These are phyloP conservation scores for Pteria penguin DNA, from an alignment of 2,888 invertebrate species.

Conservation along the genomic window DNA sequence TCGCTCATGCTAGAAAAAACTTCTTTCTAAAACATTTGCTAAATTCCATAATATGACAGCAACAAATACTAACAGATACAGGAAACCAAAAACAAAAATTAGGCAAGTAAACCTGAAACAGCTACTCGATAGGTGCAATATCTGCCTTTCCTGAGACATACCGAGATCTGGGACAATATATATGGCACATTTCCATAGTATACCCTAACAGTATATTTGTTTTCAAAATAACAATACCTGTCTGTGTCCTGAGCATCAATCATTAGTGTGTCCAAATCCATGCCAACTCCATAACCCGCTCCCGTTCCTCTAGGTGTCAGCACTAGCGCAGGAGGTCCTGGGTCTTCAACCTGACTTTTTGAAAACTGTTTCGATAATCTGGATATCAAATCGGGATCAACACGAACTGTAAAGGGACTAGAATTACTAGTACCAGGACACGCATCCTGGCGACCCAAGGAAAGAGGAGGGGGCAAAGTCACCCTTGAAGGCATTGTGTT, in stretches of 20 bases:
- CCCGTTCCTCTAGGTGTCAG: slow-evolving; percentile 77
- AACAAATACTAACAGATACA: too few relatives aligned
- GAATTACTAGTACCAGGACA: not conserved
- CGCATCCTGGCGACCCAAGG: not conserved
- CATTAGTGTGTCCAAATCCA: slow-evolving; percentile 73
- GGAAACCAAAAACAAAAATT: too few relatives aligned
- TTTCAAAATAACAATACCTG: too few relatives aligned
- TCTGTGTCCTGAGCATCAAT: slow-evolving; percentile 53
- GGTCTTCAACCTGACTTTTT: slow-evolving; percentile 67
- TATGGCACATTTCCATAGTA: too few relatives aligned
- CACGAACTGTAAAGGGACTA: not conserved
- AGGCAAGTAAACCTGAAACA: too few relatives aligned
- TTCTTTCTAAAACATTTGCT: too few relatives aligned
- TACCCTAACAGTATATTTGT: too few relatives aligned
- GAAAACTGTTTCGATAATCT: slow-evolving; percentile 70
- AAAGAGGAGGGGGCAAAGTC: not conserved
- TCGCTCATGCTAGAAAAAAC: too few relatives aligned
- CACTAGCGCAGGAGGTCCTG: slow-evolving; percentile 73
- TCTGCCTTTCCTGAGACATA: too few relatives aligned
- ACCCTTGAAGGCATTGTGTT: not conserved
- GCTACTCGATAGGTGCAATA: too few relatives aligned
- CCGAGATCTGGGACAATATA: too few relatives aligned
- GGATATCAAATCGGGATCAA: slow-evolving; percentile 62
- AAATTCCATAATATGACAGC: too few relatives aligned
- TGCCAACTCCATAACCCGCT: slow-evolving; percentile 77